These are phyloP conservation scores for Xiphophorus birchmanni DNA, from an alignment of 2,797 vertebrate species.

Conservation along the genomic window DNA sequence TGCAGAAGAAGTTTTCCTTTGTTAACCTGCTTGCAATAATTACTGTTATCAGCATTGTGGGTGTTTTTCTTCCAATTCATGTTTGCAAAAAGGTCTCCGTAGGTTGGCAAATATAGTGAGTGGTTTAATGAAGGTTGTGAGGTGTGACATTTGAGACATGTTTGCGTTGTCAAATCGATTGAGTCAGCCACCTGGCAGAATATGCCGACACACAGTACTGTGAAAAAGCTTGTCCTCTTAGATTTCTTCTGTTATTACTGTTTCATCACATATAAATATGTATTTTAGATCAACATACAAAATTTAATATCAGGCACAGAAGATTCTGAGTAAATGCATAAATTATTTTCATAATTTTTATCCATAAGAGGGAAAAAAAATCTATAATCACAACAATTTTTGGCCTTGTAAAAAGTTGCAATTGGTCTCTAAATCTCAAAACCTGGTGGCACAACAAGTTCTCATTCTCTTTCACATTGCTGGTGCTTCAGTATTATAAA, in stretches of 20 bases:
- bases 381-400: neutral
- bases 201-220: slow-evolving; percentile 2
- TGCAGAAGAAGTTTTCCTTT: slow-evolving; percentile 10
- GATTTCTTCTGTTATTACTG: neutral
- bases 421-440: neutral
- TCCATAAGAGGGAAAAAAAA: neutral
- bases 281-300: neutral
- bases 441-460: neutral
- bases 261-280: neutral
- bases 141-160: slow-evolving; percentile 21
- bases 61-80: slow-evolving; percentile 7
- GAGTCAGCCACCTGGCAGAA: slow-evolving; percentile 21
- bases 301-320: neutral
- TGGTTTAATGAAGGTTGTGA: slow-evolving; percentile 8
- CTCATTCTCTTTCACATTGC: neutral
- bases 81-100: slow-evolving; percentile 9
- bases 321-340: neutral
- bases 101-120: slow-evolving; percentile 8
- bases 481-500: too few relatives aligned
- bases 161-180: slow-evolving; percentile 14
- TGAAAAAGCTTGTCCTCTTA: neutral
- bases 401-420: neutral
- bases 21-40: slow-evolving; percentile 17
- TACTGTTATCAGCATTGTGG: slow-evolving; percentile 15
- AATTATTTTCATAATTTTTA: neutral